Evolutionary conservation across 2,888 invertebrate species (phyloP), one percentile per base, ranked within the genome.

Genomic region (Mechanitis messenoides): DNA sequence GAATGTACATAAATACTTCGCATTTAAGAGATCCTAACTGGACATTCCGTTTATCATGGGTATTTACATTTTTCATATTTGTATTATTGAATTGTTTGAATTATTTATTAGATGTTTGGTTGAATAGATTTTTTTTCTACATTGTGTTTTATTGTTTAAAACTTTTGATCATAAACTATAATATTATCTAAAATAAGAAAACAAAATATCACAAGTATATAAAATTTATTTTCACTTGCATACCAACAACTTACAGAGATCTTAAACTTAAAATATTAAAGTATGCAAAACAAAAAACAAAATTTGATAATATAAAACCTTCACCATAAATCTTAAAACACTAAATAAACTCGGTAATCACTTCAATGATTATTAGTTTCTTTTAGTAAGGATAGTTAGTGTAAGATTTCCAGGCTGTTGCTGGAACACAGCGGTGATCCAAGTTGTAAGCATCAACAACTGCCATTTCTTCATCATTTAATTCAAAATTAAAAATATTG

Each of bases 401-500:
- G 4, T 73, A 65, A 0, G 71, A 65, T 5, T 70, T 73, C 7
- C 79, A 79, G 0, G 59, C 57, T 0, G 62, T 71, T 0, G 74
- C 82, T 0, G 89, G 88, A 0, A 90, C 85, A 61, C 90, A 89
- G 62, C 85, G 77, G 42, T 91, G 91, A 55, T 92, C 89, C 59
- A 91, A 85, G 71, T 94, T 93, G 62, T 92, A 87, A 5, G 76
- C 77, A 63, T 92, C 89, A 0, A 94, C 75, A 1, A 81, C 67
- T 7, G 83, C 75, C 78, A 93, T 85, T 56, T 94, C 94, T 3
- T 88, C 85, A 0, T 87, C 75, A 0, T 76, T 84, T 33, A 94
- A 74, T 67, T 89, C 83, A 70, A 94, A 94, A 72, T 93, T 91
- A 67, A 93, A 93, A 38, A 95, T 78, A 62, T 92, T 82, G 3